These are phyloP conservation scores for Rhogogaster chlorosoma DNA, from an alignment of 2,888 invertebrate species.

Conservation along the genomic window DNA sequence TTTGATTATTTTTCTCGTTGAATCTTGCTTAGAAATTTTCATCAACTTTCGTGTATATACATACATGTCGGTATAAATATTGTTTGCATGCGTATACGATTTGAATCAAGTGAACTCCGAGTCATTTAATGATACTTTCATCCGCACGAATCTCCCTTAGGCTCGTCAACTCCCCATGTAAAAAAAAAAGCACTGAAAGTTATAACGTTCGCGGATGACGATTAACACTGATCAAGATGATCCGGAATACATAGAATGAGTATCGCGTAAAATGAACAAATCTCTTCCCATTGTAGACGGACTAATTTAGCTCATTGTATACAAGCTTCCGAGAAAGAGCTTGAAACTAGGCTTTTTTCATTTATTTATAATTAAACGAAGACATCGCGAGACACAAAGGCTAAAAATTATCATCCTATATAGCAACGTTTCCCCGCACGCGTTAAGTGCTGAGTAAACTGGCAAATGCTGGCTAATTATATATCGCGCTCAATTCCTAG, in stretches of 20 bases:
- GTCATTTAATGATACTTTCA: not conserved
- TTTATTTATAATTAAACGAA: not conserved
- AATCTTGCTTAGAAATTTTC: not conserved
- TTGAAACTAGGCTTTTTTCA: not conserved
- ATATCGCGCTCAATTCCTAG: slow-evolving; percentile 37
- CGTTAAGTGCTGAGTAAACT: slow-evolving; percentile 54
- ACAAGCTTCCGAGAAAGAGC: slow-evolving; percentile 2
- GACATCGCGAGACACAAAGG: slow-evolving; percentile 14
- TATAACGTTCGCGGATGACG: not conserved
- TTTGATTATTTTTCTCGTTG: not conserved
- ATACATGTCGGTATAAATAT: not conserved
- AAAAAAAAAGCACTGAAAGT: not conserved
- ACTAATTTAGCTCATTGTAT: not conserved
- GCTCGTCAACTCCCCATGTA: not conserved
- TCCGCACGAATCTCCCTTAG: not conserved
- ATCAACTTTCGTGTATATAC: not conserved
- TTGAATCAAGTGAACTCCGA: not conserved
- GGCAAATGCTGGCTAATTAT: slow-evolving; percentile 58
- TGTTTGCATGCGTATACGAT: not conserved
- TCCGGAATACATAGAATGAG: not conserved
- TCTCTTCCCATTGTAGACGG: not conserved
- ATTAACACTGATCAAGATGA: not conserved
- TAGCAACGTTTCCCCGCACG: slow-evolving; percentile 53
- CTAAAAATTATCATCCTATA: slow-evolving; percentile 15
- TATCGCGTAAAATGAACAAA: not conserved